Evolutionary conservation across 2,113 vertebrate genomes (phyloP).

Genomic region (Eira barbara): DNA sequence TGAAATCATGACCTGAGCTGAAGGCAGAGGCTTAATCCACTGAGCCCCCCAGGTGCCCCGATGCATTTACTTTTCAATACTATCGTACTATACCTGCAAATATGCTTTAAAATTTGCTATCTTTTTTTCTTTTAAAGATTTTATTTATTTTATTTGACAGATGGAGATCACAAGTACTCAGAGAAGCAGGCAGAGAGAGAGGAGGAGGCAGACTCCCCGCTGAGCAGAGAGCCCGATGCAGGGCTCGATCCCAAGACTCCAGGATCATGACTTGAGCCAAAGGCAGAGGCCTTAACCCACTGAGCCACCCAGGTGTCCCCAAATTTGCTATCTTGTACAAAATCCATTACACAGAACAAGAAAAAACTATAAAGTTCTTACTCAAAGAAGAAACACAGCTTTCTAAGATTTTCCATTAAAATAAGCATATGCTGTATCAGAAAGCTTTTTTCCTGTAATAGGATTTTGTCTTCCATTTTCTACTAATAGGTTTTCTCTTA

Average conservation of each 20-base stretch:
- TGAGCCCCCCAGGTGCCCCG: too few species aligned
- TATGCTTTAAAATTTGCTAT: background rate
- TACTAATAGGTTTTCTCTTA: background rate
- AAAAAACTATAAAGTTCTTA: background rate
- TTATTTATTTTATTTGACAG: too few species aligned
- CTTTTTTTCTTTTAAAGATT: background rate
- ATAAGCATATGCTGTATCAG: background rate
- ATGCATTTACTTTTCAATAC: background rate
- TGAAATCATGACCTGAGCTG: too few species aligned
- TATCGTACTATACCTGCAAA: background rate
- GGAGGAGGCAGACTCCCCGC: too few species aligned
- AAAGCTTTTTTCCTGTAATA: background rate
- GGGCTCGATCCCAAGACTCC: too few species aligned
- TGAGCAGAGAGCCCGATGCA: too few species aligned
- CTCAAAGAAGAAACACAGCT: background rate
- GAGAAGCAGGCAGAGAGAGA: too few species aligned
- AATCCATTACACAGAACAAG: background rate
- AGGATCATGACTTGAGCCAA: too few species aligned
- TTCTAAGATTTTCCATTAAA: slow-evolving; percentile 24
- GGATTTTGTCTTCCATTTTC: background rate
- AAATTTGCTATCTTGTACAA: background rate
- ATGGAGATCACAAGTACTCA: too few species aligned
- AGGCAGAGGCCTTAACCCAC: too few species aligned
- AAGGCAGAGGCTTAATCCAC: too few species aligned
- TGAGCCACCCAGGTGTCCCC: background rate